Base-by-base conservation (phyloP, 92 coral and sea anemone species). In the Siderastrea siderea region DNA sequence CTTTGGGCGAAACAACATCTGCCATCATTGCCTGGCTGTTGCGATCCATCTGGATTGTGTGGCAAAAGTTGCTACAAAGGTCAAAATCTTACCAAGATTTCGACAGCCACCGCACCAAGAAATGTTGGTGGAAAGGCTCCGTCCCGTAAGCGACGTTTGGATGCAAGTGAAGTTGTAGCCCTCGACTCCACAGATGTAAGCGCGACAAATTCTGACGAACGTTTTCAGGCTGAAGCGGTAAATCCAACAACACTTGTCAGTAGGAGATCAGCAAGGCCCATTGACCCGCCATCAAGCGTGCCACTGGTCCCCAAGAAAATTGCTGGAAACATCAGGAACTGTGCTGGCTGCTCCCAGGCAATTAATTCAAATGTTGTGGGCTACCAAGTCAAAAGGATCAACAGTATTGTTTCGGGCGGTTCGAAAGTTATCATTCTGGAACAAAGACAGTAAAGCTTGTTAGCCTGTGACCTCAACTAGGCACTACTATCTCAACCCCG, bases 101-200 rank as follows among this genome's bases (percentile, higher is more conserved):
- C 90, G 26, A 66, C 83, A 5, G 70, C 93, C 5, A 55, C 86
- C 3, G 93, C 93, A 3, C 89, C 93, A 78, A 78, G 61, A 53
- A 78, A 77, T 12, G 69, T 12, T 59, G 81, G 69, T 1, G 81
- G 81, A 10, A 77, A 77, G 19, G 81, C 70, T 1, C 70, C 69
- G 58, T 77, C 81, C 38, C 38, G 81, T 7, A 86, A 86, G 47
- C 83, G 62, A 4, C 60, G 69, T 8, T 58, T 77, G 47, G 68
- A 62, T 53, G 78, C 5, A 67, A 71, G 54, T 57, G 76, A 69
- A 7, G 86, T 45, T 2, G 69, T 3, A 19, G 81, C 43, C 9
- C 64, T 11, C 64, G 4, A 60, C 15, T 60, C 64, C 2, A 60
- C 64, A 60, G 81, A 59, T 77, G 45, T 26, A 46, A 26, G 19